phyloP scores from a whole-genome alignment of 2,797 vertebrate species.

The Rhabdomys pumilio region DNA sequence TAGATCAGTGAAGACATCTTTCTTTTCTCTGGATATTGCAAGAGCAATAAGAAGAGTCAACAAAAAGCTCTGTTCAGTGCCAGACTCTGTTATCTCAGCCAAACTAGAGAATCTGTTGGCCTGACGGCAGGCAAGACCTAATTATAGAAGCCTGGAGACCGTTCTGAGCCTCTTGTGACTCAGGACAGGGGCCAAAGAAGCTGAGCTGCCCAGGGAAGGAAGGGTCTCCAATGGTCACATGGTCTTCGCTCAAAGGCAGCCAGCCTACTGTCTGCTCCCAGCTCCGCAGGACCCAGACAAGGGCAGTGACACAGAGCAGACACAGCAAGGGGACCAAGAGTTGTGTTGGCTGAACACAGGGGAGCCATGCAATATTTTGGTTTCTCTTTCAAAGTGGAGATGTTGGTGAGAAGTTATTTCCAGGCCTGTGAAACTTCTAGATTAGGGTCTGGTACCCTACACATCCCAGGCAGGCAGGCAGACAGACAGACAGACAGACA shows the following conservation, averaged over 20 bases:
- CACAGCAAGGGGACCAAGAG: accelerated
- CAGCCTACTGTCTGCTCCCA: neutral
- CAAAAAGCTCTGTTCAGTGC: neutral
- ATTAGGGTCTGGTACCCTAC: neutral
- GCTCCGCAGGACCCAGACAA: neutral
- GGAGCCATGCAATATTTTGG: accelerated
- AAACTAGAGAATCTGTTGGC: neutral
- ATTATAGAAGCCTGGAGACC: conserved; percentile 72
- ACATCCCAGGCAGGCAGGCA: neutral
- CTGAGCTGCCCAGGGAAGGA: neutral
- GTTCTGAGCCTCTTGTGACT: conserved; percentile 74
- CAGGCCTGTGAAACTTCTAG: neutral
- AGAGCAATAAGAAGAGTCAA: neutral
- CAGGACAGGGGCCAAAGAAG: conserved; percentile 40
- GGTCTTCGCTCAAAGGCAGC: neutral
- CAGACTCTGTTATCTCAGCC: neutral
- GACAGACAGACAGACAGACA: no score
- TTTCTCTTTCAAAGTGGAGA: neutral
- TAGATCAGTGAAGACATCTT: neutral
- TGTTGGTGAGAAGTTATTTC: neutral
- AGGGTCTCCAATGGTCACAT: neutral
- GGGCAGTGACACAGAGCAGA: neutral
- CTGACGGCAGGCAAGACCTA: conserved; percentile 47
- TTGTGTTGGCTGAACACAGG: neutral
- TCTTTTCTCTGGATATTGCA: neutral